A percentile compares a stretch with the other conserved stretches of the same genome.
Conservation (phyloP, 1,140 invertebrate genomes). For the Hermetia illucens region DNA sequence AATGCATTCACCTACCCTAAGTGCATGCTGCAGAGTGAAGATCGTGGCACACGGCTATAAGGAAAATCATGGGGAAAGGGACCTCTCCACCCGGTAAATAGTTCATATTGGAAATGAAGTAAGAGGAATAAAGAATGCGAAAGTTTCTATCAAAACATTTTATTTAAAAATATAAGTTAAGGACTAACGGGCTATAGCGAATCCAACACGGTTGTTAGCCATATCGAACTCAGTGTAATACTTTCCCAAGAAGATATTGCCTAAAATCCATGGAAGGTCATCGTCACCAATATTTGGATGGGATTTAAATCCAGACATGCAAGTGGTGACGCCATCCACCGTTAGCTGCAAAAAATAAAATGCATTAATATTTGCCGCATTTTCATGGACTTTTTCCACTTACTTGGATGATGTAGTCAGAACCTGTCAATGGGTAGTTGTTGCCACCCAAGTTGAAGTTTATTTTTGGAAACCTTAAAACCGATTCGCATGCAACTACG, state of each 20-base stretch:
- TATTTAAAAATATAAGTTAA: too few species aligned
- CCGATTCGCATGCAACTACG: constrained; percentile 57
- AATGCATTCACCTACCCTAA: too few species aligned
- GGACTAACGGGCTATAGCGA: constrained; percentile 65
- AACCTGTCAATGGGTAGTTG: constrained; percentile 61
- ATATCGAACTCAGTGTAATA: constrained; percentile 96
- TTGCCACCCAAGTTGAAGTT: constrained; percentile 66
- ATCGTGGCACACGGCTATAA: too few species aligned
- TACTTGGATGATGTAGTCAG: constrained; percentile 79
- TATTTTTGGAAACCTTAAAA: constrained; percentile 67
- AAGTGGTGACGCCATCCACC: constrained; percentile 76
- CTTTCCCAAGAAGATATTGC: constrained; percentile 92
- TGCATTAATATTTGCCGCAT: too few species aligned
- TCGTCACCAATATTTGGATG: constrained; percentile 96
- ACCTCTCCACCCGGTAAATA: too few species aligned
- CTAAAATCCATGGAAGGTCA: constrained; percentile 90
- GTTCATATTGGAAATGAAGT: too few species aligned
- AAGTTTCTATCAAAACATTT: too few species aligned
- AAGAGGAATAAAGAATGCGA: too few species aligned
- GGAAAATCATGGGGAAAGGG: too few species aligned
- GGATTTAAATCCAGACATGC: constrained; percentile 91
- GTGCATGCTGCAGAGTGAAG: too few species aligned
- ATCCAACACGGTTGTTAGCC: constrained; percentile 81
- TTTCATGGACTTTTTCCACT: too few species aligned
- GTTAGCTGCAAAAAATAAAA: too few species aligned